phyloP scores from a whole-genome alignment of 2,888 invertebrate species.

The Entomobrya multifasciata region DNA sequence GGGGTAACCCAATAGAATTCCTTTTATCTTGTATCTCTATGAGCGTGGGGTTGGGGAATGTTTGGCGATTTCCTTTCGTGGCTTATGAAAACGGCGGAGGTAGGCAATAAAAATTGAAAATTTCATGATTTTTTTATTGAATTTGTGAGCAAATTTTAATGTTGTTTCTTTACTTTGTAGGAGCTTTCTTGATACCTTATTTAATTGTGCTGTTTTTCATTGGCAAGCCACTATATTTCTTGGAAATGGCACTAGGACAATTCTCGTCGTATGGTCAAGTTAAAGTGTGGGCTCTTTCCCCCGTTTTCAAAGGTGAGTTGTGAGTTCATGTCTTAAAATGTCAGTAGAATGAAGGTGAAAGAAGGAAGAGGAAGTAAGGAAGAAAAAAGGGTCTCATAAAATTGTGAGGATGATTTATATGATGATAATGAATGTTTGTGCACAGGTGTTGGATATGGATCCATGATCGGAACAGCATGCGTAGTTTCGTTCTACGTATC shows the following conservation, averaged over 20 bases:
- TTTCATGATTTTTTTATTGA: too few relatives aligned
- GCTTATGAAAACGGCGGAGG: conserved; percentile 79
- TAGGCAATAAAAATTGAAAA: too few relatives aligned
- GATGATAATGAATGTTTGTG: background rate
- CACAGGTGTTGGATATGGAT: conserved; percentile 82
- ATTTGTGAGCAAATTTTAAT: too few relatives aligned
- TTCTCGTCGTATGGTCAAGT: conserved; percentile 91
- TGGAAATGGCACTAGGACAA: conserved; percentile 92
- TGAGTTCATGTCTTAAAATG: background rate
- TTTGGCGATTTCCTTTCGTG: conserved; percentile 71
- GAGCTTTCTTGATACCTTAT: conserved; percentile 80
- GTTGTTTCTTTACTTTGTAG: too few relatives aligned
- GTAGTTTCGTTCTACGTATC: conserved; percentile 90
- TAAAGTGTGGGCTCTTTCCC: conserved; percentile 84
- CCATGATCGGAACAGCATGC: conserved; percentile 82
- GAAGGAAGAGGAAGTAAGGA: conserved; percentile 13
- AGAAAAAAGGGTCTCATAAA: background rate
- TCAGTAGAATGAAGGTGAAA: conserved; percentile 16
- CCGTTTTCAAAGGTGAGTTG: conserved; percentile 75
- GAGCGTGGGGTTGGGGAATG: conserved; percentile 64
- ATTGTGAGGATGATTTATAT: background rate
- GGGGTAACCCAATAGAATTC: conserved; percentile 73
- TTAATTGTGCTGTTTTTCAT: conserved; percentile 81
- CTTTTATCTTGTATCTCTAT: conserved; percentile 62
- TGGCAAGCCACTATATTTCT: conserved; percentile 91